Evolutionary conservation across 2,888 invertebrate genomes (phyloP), one percentile per base, ranked within the genome.

Genomic region (Agrochola lota): DNA sequence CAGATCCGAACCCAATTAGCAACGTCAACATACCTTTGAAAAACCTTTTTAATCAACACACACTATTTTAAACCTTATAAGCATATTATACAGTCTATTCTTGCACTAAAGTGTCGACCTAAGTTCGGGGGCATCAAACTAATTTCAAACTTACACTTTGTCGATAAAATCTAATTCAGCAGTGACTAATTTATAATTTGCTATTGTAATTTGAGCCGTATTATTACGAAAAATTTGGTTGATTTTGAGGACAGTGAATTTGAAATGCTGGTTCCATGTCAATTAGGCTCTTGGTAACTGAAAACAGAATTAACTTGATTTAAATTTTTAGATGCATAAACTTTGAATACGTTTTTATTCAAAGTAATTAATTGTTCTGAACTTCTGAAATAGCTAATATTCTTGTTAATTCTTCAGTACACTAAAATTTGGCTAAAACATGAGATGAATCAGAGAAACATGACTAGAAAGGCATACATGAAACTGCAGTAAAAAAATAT

Each of bases 1-100:
- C 66, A 75, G n/a, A 71, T 60, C 52, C 57, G 17, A 62, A 74
- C 17, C 57, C 57, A 83, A 86, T 83, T 83, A 83, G 35, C 40
- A 74, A 71, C 20, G 30, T 30, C 55, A 74, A 71, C 46, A 40
- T 49, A 82, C 70, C 70, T 74, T 71, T 64, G 49, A 70, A 78
- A 76, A 63, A 49, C 30, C 40, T 55, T 23, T 2, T 5, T 40
- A 43, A 17, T 30, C 0, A 30, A 57, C 1, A 23, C 60, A 52
- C 30, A 68, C 59, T 15, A 71, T 72, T 77, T 76, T 71, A 12
- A 66, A 66, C 70, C 67, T 73, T 77, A 70, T 7, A 5, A 3
- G 0, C 0, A 26, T 9, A 46, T 2, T 8, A 71, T 74, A 74
- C n/a, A 80, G 66, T 72, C 30, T 6, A 71, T 66, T 71, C 1